phyloP scores from a whole-genome alignment of 2,113 vertebrate species.

The Excalfactoria chinensis region DNA sequence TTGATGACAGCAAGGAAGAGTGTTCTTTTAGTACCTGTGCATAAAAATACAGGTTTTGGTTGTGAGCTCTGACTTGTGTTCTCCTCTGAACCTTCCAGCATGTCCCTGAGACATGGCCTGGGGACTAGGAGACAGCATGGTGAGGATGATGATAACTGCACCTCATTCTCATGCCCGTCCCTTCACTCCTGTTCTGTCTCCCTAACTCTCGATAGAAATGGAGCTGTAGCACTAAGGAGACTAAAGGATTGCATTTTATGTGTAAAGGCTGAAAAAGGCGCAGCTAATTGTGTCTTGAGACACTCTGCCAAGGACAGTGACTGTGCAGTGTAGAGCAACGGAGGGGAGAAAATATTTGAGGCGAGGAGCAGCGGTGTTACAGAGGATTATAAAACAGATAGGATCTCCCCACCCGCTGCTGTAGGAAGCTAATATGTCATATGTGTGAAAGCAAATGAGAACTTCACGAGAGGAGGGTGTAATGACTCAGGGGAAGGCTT shows the following conservation, averaged over 20 bases:
- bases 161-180: not conserved
- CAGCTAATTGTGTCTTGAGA: not conserved
- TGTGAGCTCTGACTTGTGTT: not conserved
- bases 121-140: not conserved
- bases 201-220: not conserved
- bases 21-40: not conserved
- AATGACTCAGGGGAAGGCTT: conserved; percentile 43
- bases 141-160: not conserved
- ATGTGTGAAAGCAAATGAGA: conserved; percentile 66
- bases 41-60: not conserved
- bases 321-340: rapidly evolving
- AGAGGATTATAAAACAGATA: conserved; percentile 47
- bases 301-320: not conserved
- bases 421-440: conserved; percentile 53
- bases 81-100: not conserved
- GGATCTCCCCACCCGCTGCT: conserved; percentile 6
- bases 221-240: not conserved
- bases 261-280: not conserved
- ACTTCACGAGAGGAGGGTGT: conserved; percentile 16
- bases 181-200: not conserved
- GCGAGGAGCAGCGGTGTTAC: conserved; percentile 35
- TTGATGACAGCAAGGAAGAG: not conserved
- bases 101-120: not conserved
- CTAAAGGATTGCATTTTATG: not conserved
- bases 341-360: conserved; percentile 22